These are phyloP conservation scores for Coranthus polyacanthus DNA, from an alignment of 2,797 vertebrate species.

Conservation along the genomic window DNA sequence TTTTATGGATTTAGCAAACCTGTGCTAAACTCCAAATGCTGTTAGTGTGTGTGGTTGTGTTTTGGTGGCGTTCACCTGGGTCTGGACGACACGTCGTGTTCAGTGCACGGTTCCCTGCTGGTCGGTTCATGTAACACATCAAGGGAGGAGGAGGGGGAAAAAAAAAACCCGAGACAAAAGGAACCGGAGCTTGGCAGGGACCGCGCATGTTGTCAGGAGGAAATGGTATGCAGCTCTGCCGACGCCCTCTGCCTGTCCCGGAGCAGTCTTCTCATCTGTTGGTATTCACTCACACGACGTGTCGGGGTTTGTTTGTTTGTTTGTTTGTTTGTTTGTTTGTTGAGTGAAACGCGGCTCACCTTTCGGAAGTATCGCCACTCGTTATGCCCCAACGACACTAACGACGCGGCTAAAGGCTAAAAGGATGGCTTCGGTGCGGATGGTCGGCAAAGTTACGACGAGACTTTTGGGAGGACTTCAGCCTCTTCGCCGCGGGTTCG, in stretches of 20 bases:
- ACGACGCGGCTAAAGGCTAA: conserved; percentile 16
- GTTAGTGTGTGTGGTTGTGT: neutral
- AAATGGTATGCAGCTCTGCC: conserved; percentile 46
- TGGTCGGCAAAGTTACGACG: conserved; percentile 72
- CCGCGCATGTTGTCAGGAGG: conserved; percentile 39
- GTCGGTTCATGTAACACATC: conserved; percentile 3
- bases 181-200: conserved; percentile 5
- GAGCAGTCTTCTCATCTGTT: conserved; percentile 7
- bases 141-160: neutral
- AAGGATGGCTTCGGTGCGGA: conserved; percentile 70
- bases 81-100: too few relatives aligned
- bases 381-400: neutral
- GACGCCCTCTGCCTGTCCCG: conserved; percentile 50
- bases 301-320: too few relatives aligned
- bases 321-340: too few relatives aligned
- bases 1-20: too few relatives aligned
- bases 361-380: neutral
- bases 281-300: neutral
- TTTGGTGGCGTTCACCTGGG: too few relatives aligned
- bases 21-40: too few relatives aligned
- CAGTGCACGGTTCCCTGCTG: conserved; percentile 10
- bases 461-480: conserved; percentile 72
- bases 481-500: conserved; percentile 25
- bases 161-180: neutral
- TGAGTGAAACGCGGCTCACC: neutral